A percentile compares a stretch with the other conserved stretches of the same genome.
Evolutionary conservation across 1,140 invertebrate species (phyloP).

Genomic region (Halictus rubicundus): DNA sequence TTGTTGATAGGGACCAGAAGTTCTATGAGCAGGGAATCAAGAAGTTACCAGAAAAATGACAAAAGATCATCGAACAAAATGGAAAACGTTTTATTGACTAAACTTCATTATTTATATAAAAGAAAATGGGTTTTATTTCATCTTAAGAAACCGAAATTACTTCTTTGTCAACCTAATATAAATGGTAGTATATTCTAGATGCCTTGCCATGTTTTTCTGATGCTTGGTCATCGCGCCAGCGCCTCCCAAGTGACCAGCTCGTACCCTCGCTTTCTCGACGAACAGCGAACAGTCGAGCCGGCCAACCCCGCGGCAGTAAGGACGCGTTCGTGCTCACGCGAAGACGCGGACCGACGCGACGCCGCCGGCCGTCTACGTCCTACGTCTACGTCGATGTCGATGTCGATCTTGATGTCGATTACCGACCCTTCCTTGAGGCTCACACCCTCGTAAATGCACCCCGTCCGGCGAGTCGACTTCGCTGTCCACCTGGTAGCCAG

Average conservation of each 20-base stretch:
- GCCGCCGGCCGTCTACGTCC: conserved; percentile 37
- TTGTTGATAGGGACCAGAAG: too few relatives aligned
- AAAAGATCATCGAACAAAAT: too few relatives aligned
- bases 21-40: too few relatives aligned
- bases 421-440: conserved; percentile 40
- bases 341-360: conserved; percentile 64
- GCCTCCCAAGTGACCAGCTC: conserved; percentile 56
- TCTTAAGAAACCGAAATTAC: too few relatives aligned
- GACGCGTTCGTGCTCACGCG: conserved; percentile 78
- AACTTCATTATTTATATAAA: too few relatives aligned
- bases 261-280: conserved; percentile 45
- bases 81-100: too few relatives aligned
- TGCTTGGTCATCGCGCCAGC: conserved; percentile 69
- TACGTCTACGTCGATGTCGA: conserved; percentile 37
- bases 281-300: conserved; percentile 53
- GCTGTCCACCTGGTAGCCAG: conserved; percentile 56
- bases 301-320: conserved; percentile 74
- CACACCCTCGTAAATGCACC: conserved; percentile 54
- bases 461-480: conserved; percentile 34
- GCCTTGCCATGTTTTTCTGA: conserved; percentile 31
- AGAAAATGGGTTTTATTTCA: too few relatives aligned
- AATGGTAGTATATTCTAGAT: background rate
- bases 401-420: conserved; percentile 46
- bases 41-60: too few relatives aligned
- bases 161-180: too few relatives aligned